These are phyloP conservation scores for Melangyna quadrimaculata DNA, from an alignment of 2,888 invertebrate species.

Conservation along the genomic window DNA sequence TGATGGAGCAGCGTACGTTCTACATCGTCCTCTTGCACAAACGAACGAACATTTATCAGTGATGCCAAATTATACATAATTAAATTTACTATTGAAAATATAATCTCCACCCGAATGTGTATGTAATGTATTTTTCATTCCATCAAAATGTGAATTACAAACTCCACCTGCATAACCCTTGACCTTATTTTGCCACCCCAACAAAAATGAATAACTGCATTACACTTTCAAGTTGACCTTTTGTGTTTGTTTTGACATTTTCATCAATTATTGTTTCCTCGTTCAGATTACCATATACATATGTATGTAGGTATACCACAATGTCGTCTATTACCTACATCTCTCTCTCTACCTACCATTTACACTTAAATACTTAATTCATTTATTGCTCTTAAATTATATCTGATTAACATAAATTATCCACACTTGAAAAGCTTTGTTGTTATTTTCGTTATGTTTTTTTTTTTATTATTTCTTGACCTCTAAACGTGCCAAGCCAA, in stretches of 20 bases:
- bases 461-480: conserved; percentile 28
- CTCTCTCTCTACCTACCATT: background rate
- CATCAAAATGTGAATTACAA: background rate
- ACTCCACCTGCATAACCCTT: background rate
- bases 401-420: conserved; percentile 22
- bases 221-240: background rate
- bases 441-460: conserved; percentile 3
- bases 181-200: background rate
- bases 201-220: background rate
- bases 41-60: no score
- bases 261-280: conserved; percentile 1
- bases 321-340: background rate
- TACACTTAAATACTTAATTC: conserved; percentile 9
- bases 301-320: no score
- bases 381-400: conserved; percentile 12
- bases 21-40: no score
- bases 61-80: no score
- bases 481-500: conserved; percentile 57
- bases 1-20: no score
- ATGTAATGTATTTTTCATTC: background rate
- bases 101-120: no score
- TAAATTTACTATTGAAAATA: no score
- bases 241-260: conserved; percentile 3
- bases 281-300: background rate
- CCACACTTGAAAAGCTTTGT: conserved; percentile 12